Conservation (phyloP, 2,113 vertebrate genomes). For the Sceloporus tristichus region DNA sequence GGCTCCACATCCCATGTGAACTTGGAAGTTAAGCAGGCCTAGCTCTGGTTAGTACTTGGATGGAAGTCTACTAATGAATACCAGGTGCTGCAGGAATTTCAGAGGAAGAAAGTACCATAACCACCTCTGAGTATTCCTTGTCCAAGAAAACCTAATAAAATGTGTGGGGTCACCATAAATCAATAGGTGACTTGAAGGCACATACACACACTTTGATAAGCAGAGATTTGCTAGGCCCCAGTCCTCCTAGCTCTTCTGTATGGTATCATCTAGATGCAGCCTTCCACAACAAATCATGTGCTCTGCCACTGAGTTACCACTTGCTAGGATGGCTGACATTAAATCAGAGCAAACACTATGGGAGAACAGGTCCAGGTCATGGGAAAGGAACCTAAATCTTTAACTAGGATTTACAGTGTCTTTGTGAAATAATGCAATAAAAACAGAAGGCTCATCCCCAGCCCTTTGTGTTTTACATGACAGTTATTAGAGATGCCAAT, state of each 20-base stretch:
- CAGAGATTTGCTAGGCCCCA: not conserved
- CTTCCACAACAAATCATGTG: not conserved
- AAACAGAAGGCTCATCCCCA: not conserved
- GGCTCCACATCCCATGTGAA: too few species aligned
- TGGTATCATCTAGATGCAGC: not conserved
- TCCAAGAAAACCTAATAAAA: too few species aligned
- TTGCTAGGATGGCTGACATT: not conserved
- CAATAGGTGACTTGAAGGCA: too few species aligned
- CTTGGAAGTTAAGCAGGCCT: too few species aligned
- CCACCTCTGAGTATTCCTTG: too few species aligned
- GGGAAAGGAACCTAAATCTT: not conserved
- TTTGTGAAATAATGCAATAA: not conserved
- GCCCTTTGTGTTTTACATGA: conserved; percentile 55
- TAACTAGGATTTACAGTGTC: not conserved
- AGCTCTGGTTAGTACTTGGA: too few species aligned
- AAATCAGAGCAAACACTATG: not conserved
- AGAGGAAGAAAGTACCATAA: too few species aligned
- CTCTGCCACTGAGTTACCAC: not conserved
- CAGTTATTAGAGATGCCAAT: conserved; percentile 90
- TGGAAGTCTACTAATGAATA: too few species aligned
- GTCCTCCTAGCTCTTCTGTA: not conserved
- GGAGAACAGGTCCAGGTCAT: not conserved
- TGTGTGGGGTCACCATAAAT: too few species aligned
- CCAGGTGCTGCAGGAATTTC: too few species aligned
- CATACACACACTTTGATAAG: not conserved